Conservation (phyloP, 2,888 invertebrate species). For the Oscheius onirici region DNA sequence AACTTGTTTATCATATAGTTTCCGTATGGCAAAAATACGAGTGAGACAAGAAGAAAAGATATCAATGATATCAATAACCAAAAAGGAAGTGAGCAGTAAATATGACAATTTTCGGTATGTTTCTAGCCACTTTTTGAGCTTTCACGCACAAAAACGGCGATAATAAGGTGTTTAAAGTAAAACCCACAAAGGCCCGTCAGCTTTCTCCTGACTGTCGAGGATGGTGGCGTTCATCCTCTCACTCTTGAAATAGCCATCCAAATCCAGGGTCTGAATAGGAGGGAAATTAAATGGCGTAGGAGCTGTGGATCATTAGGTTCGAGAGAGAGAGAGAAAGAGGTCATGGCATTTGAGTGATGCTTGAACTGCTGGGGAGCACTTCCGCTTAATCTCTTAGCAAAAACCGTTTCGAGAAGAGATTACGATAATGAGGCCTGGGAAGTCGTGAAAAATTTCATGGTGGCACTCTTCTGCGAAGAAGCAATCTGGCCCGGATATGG, state of each 20-base stretch:
- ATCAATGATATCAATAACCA: too few relatives aligned
- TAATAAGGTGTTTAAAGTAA: neutral
- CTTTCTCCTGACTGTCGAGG: conserved; percentile 8
- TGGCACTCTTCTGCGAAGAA: too few relatives aligned
- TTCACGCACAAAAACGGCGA: neutral
- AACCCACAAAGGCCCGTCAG: conserved; percentile 20
- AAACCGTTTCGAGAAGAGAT: too few relatives aligned
- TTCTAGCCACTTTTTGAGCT: neutral
- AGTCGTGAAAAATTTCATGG: too few relatives aligned
- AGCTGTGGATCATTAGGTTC: conserved; percentile 4
- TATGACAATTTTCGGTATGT: neutral
- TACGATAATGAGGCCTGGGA: too few relatives aligned
- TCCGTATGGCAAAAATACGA: too few relatives aligned
- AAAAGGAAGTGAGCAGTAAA: too few relatives aligned
- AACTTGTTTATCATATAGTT: too few relatives aligned
- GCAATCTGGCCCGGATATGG: too few relatives aligned
- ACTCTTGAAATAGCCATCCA: conserved; percentile 31
- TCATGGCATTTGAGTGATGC: neutral
- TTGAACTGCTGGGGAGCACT: conserved; percentile 4
- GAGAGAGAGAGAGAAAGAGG: neutral
- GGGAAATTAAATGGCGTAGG: conserved; percentile 8
- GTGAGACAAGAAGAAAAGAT: too few relatives aligned
- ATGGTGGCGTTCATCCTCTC: conserved; percentile 28
- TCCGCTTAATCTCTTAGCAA: neutral
- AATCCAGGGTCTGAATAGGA: conserved; percentile 26